These are phyloP conservation scores for Phyllostomus discolor DNA, from an alignment of 2,113 vertebrate species.

Conservation along the genomic window DNA sequence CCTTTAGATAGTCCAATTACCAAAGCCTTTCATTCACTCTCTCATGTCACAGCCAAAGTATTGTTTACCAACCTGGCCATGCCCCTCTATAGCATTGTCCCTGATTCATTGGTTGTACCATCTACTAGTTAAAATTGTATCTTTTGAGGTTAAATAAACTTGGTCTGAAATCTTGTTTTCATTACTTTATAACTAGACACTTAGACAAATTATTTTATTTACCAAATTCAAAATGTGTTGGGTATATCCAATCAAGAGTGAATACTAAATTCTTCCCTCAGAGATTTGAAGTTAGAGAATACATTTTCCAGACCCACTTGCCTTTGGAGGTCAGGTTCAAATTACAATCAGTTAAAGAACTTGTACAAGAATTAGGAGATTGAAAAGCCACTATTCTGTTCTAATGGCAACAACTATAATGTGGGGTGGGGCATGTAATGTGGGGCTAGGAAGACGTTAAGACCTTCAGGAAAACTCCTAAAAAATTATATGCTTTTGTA, in stretches of 20 bases:
- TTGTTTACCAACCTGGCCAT: neutral
- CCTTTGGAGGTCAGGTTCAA: neutral
- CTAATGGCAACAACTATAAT: neutral
- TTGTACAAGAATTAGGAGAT: neutral
- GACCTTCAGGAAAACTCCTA: neutral
- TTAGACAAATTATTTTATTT: neutral
- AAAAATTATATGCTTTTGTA: neutral
- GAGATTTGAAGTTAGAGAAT: neutral
- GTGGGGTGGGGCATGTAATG: neutral
- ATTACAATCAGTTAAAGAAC: neutral
- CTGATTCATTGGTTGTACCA: neutral
- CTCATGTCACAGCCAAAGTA: neutral
- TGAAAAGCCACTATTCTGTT: neutral
- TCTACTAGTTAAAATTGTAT: neutral
- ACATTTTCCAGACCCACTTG: neutral
- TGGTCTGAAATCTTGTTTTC: neutral
- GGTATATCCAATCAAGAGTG: neutral
- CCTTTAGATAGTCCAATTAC: neutral
- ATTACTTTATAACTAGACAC: neutral
- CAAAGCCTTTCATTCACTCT: neutral
- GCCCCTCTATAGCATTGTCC: neutral
- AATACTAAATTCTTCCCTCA: neutral
- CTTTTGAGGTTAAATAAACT: neutral
- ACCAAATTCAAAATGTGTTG: neutral
- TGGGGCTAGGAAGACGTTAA: neutral